phyloP scores from a whole-genome alignment of 2,113 vertebrate genomes.

The Peromyscus polionotus region DNA sequence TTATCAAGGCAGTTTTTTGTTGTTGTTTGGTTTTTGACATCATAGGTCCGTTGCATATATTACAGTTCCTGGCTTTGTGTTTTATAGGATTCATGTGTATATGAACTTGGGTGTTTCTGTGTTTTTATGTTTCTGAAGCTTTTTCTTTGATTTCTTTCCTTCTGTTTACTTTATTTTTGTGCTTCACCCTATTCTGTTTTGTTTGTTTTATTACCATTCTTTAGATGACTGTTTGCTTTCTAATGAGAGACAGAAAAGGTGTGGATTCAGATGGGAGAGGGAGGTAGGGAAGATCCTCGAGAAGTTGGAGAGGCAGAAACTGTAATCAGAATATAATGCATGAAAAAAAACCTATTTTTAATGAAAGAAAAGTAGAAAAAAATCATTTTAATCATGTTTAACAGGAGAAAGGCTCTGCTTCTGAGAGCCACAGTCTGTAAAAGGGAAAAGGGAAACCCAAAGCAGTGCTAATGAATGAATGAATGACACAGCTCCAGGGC shows the following conservation, averaged over 20 bases:
- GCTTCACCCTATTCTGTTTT: neutral
- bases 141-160: neutral
- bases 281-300: neutral
- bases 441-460: neutral
- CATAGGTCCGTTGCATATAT: no score
- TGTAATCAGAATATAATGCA: neutral
- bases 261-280: neutral
- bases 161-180: neutral
- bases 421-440: neutral
- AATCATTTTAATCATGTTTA: neutral
- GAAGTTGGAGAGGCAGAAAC: neutral
- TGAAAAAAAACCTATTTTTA: neutral
- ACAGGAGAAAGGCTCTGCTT: neutral
- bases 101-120: neutral
- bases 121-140: neutral
- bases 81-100: neutral
- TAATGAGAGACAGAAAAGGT: neutral
- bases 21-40: neutral
- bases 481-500: neutral
- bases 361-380: neutral
- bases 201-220: neutral
- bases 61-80: neutral
- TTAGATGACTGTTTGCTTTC: neutral
- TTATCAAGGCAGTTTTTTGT: neutral
- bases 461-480: neutral